Evolutionary conservation across 1,140 invertebrate species (phyloP), one percentile per base, ranked within the genome.

Genomic region (Diachasmimorpha longicaudata): DNA sequence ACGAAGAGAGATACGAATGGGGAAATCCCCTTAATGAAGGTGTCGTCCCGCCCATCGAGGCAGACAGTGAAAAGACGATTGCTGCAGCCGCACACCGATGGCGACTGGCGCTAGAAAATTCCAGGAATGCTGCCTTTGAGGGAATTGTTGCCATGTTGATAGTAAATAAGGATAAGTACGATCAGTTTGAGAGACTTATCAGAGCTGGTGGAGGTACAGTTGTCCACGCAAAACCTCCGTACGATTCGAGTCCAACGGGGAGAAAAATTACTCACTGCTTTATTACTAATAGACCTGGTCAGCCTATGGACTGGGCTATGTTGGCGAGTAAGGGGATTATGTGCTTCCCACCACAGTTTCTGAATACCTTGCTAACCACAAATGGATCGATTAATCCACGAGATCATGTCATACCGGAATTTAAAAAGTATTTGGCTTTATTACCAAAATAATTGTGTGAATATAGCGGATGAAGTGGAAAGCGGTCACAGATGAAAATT

Each of bases 1-100:
- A 92, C 81, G 95, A 97, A 84, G 93, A 95, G 79, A 87, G 91
- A 5, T 95, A 90, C 85, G 94, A 95, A 84, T 95, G 93, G 91
- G 94, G 94, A 0, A 95, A 95, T 84, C 92, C 93, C 0, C 84
- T 87, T 75, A 91, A 92, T 14, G 79, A 85, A 14, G 83, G 85
- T 25, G 84, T 91, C 0, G 85, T 88, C 70, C 91, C 92, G 0
- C 58, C 84, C 0, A 76, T 90, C 37, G 78, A 70, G 4, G 87
- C 81, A 11, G 81, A 88, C 42, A 85, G 85, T 0, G 92, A 92
- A 80, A 87, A 85, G 46, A 79, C 85, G 11, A 89, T 92, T 42
- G 91, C 91, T 0, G 85, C 84, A 0, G 92, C 92, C 2, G 92
- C 91, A 8, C 86, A 93, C 82, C 91, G 91, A 63, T 95, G 94